A percentile compares a stretch with the other conserved stretches of the same genome.
Conservation (phyloP, 2,888 invertebrate species). For the Tuta absoluta region DNA sequence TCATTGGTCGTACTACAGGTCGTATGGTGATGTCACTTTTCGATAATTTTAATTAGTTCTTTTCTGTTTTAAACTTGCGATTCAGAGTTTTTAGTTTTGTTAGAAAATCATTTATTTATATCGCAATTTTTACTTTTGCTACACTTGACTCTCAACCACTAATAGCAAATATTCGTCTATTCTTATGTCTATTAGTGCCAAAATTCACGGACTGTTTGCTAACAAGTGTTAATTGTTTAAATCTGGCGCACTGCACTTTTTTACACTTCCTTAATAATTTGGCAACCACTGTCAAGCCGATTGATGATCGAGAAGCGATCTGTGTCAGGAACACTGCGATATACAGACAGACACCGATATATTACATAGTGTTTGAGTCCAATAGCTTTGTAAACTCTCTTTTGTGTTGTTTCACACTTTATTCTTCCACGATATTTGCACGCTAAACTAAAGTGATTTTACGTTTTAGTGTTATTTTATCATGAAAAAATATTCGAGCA, state of each 20-base stretch:
- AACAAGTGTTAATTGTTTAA: conserved; percentile 4
- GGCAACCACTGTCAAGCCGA: conserved; percentile 1
- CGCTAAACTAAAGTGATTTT: not conserved
- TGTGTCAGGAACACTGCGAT: not conserved
- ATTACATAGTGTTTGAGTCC: not conserved
- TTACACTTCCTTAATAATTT: conserved; percentile 23
- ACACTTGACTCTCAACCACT: not conserved
- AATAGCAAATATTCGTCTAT: not conserved
- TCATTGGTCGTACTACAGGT: not conserved
- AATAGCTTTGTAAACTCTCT: not conserved
- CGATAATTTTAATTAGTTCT: not conserved
- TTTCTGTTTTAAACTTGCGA: not conserved
- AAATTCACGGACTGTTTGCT: conserved; percentile 11
- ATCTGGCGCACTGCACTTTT: conserved; percentile 21
- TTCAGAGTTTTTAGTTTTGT: too few species aligned
- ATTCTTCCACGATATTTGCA: not conserved
- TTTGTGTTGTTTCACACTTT: conserved; percentile 17
- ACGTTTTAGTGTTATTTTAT: not conserved
- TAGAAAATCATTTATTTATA: too few species aligned
- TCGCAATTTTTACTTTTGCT: too few species aligned
- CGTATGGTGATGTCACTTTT: conserved; percentile 9
- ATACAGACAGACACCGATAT: not conserved
- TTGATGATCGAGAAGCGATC: not conserved
- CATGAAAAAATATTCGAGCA: not conserved
- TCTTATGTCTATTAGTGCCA: not conserved